Evolutionary conservation across 2,113 vertebrate species (phyloP), one percentile per base, ranked within the genome.

Genomic region (Seriola aureovittata): DNA sequence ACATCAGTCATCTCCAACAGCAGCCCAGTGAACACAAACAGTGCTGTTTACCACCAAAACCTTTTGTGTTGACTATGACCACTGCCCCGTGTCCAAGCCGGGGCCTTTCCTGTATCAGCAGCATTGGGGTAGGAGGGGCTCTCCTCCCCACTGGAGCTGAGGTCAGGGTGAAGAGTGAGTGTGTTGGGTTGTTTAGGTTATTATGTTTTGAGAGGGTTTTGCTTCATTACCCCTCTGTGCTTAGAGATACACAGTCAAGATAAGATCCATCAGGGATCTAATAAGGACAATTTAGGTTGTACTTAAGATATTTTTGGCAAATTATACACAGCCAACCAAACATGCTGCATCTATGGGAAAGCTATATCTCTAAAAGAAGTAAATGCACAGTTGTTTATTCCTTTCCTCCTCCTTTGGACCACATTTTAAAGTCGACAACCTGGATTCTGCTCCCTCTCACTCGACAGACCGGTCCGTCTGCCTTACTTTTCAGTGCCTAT

Each of bases 1-100:
- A 89, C 89, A 94, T 94, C 92, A 91, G 87, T 95, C 93, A 94
- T 92, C 75, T 90, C 86, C 85, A 75, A 62, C 86, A 87, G 85
- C 17, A 48, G 88, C 81, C 83, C 83, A 88, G 71, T 80, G 89
- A 93, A 91, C 89, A 93, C 90, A 94, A 94, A 88, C 90, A 88
- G 64, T 67, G 84, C 78, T 93, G 89, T 93, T 93, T 93, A 90
- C 88, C 78, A 86, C 75, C 85, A 87, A 84, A 87, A 86, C 81
- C 89, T 89, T 88, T 88, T 90, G 80, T 92, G 92, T 90, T 92
- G 91, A 89, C 87, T 79, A 66, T 89, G 84, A 75, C 82, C 88
- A 79, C 66, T 85, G 85, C 88, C 38, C 89, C 62, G 60, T 85
- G 89, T 90, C 91, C 23, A 34, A 84, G 79, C 84, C 23, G 3